phyloP scores from a whole-genome alignment of 30 jellyfish, hydroid and myxozoan genomes.

The Cassiopea andromeda region DNA sequence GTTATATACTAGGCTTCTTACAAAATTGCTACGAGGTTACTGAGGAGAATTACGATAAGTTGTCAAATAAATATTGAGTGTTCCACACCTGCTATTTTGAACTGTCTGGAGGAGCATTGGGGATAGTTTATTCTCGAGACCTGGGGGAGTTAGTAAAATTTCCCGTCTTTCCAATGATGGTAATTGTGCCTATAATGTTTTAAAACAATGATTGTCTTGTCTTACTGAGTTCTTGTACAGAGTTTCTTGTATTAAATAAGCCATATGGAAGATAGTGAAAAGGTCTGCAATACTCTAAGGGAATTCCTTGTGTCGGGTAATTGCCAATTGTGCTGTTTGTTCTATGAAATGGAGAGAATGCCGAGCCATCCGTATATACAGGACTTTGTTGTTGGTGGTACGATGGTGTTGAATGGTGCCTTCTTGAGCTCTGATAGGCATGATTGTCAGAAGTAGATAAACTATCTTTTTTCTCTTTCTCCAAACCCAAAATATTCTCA shows the following conservation, averaged over 20 bases:
- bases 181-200: neutral
- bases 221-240: conserved; percentile 33
- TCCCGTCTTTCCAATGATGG: neutral
- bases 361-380: conserved; percentile 16
- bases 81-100: no score
- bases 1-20: no score
- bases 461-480: conserved; percentile 6
- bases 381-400: conserved; percentile 30
- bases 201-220: conserved; percentile 32
- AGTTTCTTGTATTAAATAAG: conserved; percentile 7
- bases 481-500: conserved; percentile 73
- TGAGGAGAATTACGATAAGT: no score
- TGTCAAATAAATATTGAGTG: no score
- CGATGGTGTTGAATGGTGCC: conserved; percentile 45
- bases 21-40: no score
- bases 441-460: neutral
- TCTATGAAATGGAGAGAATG: conserved; percentile 48
- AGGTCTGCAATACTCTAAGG: conserved; percentile 19
- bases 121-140: no score
- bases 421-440: neutral
- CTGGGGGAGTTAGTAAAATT: no score
- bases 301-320: neutral
- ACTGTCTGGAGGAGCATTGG: no score
- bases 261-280: neutral
- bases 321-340: conserved; percentile 5